phyloP scores from a whole-genome alignment of 2,888 invertebrate genomes.

The Rambutsinella grinnellia region DNA sequence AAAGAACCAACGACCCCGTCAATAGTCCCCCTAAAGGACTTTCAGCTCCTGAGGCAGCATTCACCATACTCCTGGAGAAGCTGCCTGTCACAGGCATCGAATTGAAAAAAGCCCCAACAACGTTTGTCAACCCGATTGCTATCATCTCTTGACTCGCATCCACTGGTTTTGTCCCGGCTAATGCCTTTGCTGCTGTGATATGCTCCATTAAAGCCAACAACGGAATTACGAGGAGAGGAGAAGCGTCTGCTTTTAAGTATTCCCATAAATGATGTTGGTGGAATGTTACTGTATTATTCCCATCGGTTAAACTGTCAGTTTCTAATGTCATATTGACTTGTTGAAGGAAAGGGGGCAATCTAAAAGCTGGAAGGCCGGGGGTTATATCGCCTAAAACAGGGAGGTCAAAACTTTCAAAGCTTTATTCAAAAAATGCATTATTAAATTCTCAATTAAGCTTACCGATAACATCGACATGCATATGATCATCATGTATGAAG shows the following conservation, averaged over 20 bases:
- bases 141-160: conserved; percentile 70
- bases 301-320: not conserved
- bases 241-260: conserved; percentile 83
- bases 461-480: conserved; percentile 55
- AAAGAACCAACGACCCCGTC: conserved; percentile 83
- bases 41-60: conserved; percentile 71
- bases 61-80: conserved; percentile 70
- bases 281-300: conserved; percentile 72
- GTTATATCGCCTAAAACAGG: conserved; percentile 73
- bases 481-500: conserved; percentile 28
- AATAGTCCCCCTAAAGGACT: conserved; percentile 77
- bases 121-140: conserved; percentile 69
- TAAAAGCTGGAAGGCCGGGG: conserved; percentile 70
- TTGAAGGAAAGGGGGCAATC: conserved; percentile 71
- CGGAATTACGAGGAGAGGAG: conserved; percentile 88
- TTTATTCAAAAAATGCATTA: not conserved
- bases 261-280: conserved; percentile 75
- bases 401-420: not conserved
- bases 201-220: conserved; percentile 88
- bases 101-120: conserved; percentile 70
- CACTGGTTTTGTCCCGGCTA: conserved; percentile 71
- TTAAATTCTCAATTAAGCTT: conserved; percentile 4
- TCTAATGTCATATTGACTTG: conserved; percentile 20
- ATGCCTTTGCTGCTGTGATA: conserved; percentile 94
- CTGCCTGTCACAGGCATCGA: conserved; percentile 67